These are phyloP conservation scores for Gallinago jamesoni DNA, from an alignment of 2,113 vertebrate genomes.

Conservation along the genomic window DNA sequence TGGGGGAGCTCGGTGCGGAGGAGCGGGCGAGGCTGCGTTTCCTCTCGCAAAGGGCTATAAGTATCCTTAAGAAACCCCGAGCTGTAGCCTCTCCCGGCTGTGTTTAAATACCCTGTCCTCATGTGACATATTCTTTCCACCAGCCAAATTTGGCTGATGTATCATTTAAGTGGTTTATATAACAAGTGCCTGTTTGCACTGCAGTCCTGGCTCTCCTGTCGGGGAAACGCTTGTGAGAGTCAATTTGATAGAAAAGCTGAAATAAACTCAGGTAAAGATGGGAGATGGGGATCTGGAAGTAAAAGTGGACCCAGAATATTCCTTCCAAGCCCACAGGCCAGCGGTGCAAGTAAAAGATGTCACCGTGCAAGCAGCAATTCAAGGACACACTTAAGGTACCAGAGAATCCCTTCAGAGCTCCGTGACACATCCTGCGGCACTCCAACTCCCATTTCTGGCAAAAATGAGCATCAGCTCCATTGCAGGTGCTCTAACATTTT, in stretches of 20 bases:
- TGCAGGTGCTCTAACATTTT: neutral
- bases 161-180: constrained; percentile 40
- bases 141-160: neutral
- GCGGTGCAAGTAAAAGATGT: neutral
- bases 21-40: constrained; percentile 72
- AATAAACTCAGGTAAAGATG: neutral
- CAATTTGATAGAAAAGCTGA: neutral
- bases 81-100: neutral
- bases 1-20: constrained; percentile 20
- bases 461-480: neutral
- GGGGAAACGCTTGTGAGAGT: neutral
- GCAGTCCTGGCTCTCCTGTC: neutral
- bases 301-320: neutral
- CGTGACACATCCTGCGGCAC: neutral
- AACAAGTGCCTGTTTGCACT: neutral
- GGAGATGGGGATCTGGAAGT: neutral
- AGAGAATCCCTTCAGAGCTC: neutral
- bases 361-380: neutral
- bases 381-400: neutral
- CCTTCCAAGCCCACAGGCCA: neutral
- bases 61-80: neutral
- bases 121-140: neutral
- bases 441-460: neutral
- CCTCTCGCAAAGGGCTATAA: constrained; percentile 70
- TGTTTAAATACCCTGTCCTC: constrained; percentile 7